Evolutionary conservation across 2,113 vertebrate genomes (phyloP).

Genomic region (Paracanthobrama guichenoti): DNA sequence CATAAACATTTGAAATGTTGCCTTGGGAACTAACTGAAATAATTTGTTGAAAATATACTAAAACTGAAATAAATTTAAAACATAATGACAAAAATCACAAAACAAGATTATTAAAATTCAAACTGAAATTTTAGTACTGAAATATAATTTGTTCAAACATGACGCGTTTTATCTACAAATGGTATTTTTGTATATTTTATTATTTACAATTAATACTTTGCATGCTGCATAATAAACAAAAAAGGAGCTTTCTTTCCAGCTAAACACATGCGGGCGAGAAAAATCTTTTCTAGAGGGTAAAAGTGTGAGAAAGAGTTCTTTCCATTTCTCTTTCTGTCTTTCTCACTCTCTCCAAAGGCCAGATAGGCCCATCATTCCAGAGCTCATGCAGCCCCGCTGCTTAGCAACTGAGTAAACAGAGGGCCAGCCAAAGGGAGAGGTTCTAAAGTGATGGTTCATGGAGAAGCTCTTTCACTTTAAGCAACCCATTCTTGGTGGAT

Average conservation of each 20-base stretch:
- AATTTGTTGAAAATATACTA: not conserved
- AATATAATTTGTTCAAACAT: no score
- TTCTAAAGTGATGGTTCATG: slow-evolving; percentile 25
- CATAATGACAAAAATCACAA: not conserved
- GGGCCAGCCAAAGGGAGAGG: slow-evolving; percentile 61
- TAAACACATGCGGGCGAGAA: not conserved
- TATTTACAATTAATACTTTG: not conserved
- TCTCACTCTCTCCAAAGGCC: slow-evolving; percentile 51
- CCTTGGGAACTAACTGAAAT: not conserved
- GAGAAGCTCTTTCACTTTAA: slow-evolving; percentile 28
- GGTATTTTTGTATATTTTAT: not conserved
- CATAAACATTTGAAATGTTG: not conserved
- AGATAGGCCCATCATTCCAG: slow-evolving; percentile 69
- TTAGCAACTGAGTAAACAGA: slow-evolving; percentile 72
- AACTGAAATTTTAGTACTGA: not conserved
- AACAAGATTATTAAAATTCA: not conserved
- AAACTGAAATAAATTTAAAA: not conserved
- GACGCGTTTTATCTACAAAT: not conserved
- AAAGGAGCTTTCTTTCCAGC: not conserved
- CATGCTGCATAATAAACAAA: not conserved
- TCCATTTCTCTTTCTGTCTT: slow-evolving; percentile 14
- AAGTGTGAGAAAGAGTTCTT: slow-evolving; percentile 40
- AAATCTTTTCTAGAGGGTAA: slow-evolving; percentile 16
- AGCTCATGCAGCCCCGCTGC: slow-evolving; percentile 60
- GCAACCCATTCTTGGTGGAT: not conserved